Evolutionary conservation across 2,888 invertebrate species (phyloP).

Genomic region (Saturnia japonica): DNA sequence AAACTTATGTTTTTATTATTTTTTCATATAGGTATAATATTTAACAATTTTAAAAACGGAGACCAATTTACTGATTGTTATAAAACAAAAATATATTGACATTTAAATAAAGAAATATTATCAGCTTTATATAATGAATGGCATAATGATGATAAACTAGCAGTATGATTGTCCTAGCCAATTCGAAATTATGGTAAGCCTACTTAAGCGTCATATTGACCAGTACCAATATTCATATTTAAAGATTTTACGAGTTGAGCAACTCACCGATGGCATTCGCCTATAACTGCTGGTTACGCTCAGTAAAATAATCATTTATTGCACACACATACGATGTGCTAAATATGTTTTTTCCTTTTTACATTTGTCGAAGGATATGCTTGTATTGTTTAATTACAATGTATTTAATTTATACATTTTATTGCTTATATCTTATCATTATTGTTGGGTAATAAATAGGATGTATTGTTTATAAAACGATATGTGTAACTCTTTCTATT

Average conservation of each 20-base stretch:
- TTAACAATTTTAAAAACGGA: background rate
- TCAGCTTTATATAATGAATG: background rate
- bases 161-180: background rate
- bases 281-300: slow-evolving; percentile 48
- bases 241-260: slow-evolving; percentile 47
- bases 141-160: background rate
- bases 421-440: slow-evolving; percentile 19
- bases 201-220: slow-evolving; percentile 26
- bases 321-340: slow-evolving; percentile 27
- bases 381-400: slow-evolving; percentile 25
- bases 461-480: no score
- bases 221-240: slow-evolving; percentile 41
- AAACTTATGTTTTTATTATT: no score
- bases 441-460: no score
- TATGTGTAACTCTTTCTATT: background rate
- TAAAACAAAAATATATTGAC: background rate
- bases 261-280: slow-evolving; percentile 44
- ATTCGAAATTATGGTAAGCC: slow-evolving; percentile 17
- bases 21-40: background rate
- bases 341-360: slow-evolving; percentile 19
- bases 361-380: slow-evolving; percentile 17
- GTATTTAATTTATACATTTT: slow-evolving; percentile 21
- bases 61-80: background rate
- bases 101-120: background rate
- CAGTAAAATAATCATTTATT: slow-evolving; percentile 53